Evolutionary conservation across 2,797 vertebrate species (phyloP).

Genomic region (Antrozous pallidus): DNA sequence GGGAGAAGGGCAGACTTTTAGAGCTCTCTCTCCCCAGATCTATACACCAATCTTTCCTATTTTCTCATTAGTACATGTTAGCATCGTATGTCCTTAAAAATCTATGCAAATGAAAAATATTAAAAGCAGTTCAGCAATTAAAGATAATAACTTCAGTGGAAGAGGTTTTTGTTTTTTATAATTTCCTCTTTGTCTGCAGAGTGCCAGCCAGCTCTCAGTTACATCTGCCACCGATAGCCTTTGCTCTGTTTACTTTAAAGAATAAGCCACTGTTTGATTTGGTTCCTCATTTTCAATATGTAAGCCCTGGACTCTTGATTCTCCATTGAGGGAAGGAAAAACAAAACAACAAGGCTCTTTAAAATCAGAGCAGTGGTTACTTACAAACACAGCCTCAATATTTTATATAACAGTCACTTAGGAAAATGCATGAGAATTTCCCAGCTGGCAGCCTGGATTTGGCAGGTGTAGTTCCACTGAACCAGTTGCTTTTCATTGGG

Average conservation of each 20-base stretch:
- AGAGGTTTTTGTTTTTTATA: slow-evolving; percentile 51
- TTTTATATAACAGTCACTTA: slow-evolving; percentile 49
- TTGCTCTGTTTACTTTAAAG: slow-evolving; percentile 78
- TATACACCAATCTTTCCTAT: not conserved
- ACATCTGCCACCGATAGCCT: slow-evolving; percentile 45
- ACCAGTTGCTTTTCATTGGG: slow-evolving; percentile 39
- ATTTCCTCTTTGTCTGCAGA: slow-evolving; percentile 61
- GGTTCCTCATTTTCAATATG: slow-evolving; percentile 67
- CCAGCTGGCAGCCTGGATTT: slow-evolving; percentile 10
- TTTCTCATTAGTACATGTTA: not conserved
- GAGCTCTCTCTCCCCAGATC: accelerated
- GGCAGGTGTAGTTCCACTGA: slow-evolving; percentile 54
- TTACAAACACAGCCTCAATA: not conserved
- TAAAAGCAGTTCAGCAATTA: slow-evolving; percentile 39
- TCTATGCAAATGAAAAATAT: not conserved
- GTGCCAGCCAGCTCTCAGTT: slow-evolving; percentile 51
- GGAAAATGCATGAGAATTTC: not conserved
- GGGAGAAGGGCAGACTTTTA: not conserved
- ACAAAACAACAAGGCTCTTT: slow-evolving; percentile 43
- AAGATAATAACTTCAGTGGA: slow-evolving; percentile 48
- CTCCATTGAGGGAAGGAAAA: slow-evolving; percentile 45
- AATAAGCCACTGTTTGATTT: slow-evolving; percentile 73
- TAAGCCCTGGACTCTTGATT: slow-evolving; percentile 62
- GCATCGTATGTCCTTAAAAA: not conserved
- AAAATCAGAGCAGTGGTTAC: not conserved